Percentiles rank a stretch among this genome's conserved stretches.
phyloP scores from a whole-genome alignment of 1,140 invertebrate genomes.

The Drosophila ficusphila region DNA sequence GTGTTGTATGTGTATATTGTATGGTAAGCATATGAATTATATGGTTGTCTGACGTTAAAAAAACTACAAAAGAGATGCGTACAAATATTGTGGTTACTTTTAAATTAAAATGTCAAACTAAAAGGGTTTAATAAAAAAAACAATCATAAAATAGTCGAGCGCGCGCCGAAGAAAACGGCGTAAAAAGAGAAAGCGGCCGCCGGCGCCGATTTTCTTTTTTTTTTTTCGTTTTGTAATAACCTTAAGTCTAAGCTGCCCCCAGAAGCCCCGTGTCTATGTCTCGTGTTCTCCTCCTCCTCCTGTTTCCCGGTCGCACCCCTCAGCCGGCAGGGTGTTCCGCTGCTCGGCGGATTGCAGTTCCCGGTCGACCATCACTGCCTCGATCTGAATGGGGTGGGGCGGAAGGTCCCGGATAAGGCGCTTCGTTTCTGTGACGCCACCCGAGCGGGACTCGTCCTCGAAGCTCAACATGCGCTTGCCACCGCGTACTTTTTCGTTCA shows the following conservation, averaged over 20 bases:
- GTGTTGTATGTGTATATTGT: conserved; percentile 3
- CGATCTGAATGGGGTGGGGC: conserved; percentile 15
- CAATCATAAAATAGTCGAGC: conserved; percentile 45
- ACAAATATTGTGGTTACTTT: conserved; percentile 5
- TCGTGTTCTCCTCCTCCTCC: conserved; percentile 20
- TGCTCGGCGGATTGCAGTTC: conserved; percentile 9
- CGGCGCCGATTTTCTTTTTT: neutral
- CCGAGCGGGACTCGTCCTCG: conserved; percentile 34
- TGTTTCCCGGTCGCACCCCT: neutral
- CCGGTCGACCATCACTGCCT: conserved; percentile 24
- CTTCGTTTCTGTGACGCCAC: conserved; percentile 26
- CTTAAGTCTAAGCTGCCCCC: conserved; percentile 51
- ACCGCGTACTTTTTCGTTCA: conserved; percentile 69
- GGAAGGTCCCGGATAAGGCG: conserved; percentile 31
- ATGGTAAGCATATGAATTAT: conserved; percentile 12
- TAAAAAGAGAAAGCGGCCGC: neutral
- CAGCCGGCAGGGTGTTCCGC: neutral
- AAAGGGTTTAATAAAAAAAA: conserved; percentile 37
- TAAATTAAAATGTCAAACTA: conserved; percentile 49
- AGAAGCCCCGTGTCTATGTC: conserved; percentile 26
- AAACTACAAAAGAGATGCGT: conserved; percentile 17
- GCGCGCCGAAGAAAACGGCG: neutral
- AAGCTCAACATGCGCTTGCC: conserved; percentile 64
- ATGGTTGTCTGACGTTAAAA: conserved; percentile 6
- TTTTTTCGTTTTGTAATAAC: conserved; percentile 10